Evolutionary conservation across 2,888 invertebrate species (phyloP), one percentile per base, ranked within the genome.

Genomic region (Osmoderma eremita): DNA sequence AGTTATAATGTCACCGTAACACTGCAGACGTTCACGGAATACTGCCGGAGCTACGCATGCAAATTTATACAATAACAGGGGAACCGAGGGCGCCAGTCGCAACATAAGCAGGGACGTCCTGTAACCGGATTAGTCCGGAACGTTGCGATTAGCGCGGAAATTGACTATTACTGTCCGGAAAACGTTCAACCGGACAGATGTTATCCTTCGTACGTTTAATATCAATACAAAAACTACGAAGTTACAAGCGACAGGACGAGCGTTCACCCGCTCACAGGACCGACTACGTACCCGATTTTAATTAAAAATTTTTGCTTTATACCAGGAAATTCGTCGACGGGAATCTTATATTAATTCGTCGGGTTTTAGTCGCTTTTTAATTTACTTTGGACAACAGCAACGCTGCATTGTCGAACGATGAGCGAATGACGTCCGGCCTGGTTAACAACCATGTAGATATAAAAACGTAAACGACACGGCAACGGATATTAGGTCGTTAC

Each of bases 91-190:
- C 69, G 62, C 38, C 13, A 17, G 41, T 24, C 50, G 58, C 22
- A 18, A 22, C 39, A 22, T 39, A 50, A 15, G 42, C 56, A n/a
- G n/a, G n/a, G 50, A 39, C 63, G 63, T 39, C 63, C 63, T 51
- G 64, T 76, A 78, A 78, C 77, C 75, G 76, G 76, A 78, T 77
- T 77, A 78, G 74, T 72, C 72, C 75, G 73, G 74, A 73, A 75
- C 75, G 71, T 65, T 71, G 73, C 75, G 78, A 78, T 78, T 77
- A 78, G 73, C 73, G 76, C 74, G 78, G 78, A 78, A 78, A 78
- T 78, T 78, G 78, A 77, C 78, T 78, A 77, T 78, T 78, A 75
- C 76, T 74, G 73, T 71, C 74, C 75, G 75, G 76, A 76, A 77
- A 77, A 75, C 73, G 75, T 72, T 73, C 71, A 68, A 71, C 71